Base-by-base conservation (phyloP, 1,140 invertebrate genomes). In the Vollenhovia emeryi region DNA sequence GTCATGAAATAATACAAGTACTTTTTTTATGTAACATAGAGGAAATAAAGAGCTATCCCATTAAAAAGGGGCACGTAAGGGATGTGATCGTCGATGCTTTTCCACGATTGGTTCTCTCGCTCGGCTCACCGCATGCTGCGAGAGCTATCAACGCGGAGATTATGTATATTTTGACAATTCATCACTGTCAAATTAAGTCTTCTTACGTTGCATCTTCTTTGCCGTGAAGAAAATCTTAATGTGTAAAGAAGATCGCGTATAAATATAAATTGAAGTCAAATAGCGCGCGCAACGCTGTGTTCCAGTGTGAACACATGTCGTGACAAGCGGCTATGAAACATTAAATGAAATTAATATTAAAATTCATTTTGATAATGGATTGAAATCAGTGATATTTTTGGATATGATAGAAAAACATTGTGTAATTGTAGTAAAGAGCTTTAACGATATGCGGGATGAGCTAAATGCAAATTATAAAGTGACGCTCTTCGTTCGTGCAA, bases 391-490 rank as follows among this genome's bases (percentile, higher is more conserved):
- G 30, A 52, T 15, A 18, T 52, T 33, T 73, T 33, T 15, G 27
- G 18, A 11, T 3, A 6, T n/a, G 30, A 71, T 55, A 40, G 55
- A 59, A 59, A 36, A 36, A 59, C 13, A 71, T 75, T 59, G 50
- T 18, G 11, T 27, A 57, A 74, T 33, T 30, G 13, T 40, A 2
- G 1, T 21, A 36, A 74, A 74, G 21, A 9, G 30, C 33, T 59
- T 40, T 40, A 40, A 40, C n/a, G 73, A 75, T 59, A 40, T 27
- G 21, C 15, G 24, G 11, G 36, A 18, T 43, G 36, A 74, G 27
- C 62, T 50, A 68, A 59, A 64, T 43, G 55, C 13, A 60, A 74
- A 86, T 68, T 62, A 86, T 64, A 80, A 69, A 80, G 85, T n/a
- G 45, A 76, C 48, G 66, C 48, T 52, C 30, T 68, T 62, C 84